Evolutionary conservation across 2,888 invertebrate species (phyloP).

Genomic region (Tinea trinotella): DNA sequence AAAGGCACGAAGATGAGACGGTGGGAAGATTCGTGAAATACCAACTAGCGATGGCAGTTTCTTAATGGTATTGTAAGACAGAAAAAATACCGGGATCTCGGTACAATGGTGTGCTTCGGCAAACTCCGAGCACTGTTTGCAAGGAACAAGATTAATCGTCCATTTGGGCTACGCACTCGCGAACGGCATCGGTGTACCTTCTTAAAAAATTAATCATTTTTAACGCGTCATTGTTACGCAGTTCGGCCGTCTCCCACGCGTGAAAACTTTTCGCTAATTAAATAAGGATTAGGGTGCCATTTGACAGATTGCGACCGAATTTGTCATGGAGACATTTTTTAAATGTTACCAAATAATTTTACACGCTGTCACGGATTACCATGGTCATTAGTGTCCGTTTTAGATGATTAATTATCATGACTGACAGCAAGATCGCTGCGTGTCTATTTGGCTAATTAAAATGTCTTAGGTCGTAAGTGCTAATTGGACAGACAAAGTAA

Average conservation of each 20-base stretch:
- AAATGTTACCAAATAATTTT: constrained; percentile 8
- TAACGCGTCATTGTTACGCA: constrained; percentile 63
- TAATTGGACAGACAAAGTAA: neutral
- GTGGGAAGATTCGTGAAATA: constrained; percentile 45
- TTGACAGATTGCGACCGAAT: constrained; percentile 60
- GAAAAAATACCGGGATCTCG: constrained; percentile 63
- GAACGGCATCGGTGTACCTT: constrained; percentile 42
- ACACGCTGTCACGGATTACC: constrained; percentile 16
- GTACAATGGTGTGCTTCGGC: constrained; percentile 44
- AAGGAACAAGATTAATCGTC: constrained; percentile 69
- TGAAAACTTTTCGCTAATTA: constrained; percentile 62
- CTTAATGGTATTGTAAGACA: constrained; percentile 68
- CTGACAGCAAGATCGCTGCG: neutral
- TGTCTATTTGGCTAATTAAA: constrained; percentile 4
- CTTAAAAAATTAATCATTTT: constrained; percentile 67
- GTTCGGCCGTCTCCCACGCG: constrained; percentile 45
- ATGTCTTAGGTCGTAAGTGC: neutral
- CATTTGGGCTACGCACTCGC: constrained; percentile 45
- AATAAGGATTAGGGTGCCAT: constrained; percentile 62
- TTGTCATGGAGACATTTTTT: constrained; percentile 36
- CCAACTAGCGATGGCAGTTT: constrained; percentile 68
- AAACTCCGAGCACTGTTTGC: constrained; percentile 37
- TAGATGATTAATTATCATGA: constrained; percentile 8
- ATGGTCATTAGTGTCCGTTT: constrained; percentile 7
- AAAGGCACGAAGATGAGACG: constrained; percentile 56